Percentiles rank a stretch among this genome's conserved stretches.
Evolutionary conservation across 2,113 vertebrate genomes (phyloP).

Genomic region (Chamaea fasciata): DNA sequence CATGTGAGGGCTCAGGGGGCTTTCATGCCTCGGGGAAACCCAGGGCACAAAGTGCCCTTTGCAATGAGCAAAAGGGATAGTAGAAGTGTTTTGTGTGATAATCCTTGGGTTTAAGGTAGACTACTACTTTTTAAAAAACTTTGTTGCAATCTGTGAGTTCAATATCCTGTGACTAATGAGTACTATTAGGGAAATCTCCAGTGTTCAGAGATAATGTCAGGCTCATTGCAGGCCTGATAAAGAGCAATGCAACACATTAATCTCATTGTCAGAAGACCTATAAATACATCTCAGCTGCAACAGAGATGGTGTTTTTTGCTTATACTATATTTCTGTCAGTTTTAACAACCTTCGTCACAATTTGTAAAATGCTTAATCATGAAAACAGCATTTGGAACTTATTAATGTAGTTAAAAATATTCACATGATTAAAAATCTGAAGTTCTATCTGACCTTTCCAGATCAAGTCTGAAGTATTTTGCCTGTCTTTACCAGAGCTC

Average conservation of each 20-base stretch:
- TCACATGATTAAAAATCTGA: not conserved
- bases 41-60: not conserved
- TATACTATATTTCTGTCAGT: not conserved
- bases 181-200: not conserved
- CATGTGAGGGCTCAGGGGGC: not conserved
- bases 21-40: not conserved
- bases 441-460: not conserved
- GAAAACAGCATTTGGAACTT: not conserved
- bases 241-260: conserved; percentile 2
- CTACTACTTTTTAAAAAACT: not conserved
- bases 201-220: not conserved
- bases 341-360: not conserved
- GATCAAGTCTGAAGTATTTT: not conserved
- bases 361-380: not conserved
- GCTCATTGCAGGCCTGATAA: not conserved
- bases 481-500: not conserved
- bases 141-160: not conserved
- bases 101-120: not conserved
- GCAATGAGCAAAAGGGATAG: not conserved
- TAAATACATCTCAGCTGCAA: not conserved
- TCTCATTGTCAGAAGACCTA: not conserved
- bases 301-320: not conserved
- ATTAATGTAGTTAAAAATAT: not conserved
- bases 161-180: not conserved
- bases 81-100: not conserved